Percentiles rank a stretch among this genome's conserved stretches.
phyloP scores from a whole-genome alignment of 1,140 invertebrate genomes.

The Zaprionus ornatus region DNA sequence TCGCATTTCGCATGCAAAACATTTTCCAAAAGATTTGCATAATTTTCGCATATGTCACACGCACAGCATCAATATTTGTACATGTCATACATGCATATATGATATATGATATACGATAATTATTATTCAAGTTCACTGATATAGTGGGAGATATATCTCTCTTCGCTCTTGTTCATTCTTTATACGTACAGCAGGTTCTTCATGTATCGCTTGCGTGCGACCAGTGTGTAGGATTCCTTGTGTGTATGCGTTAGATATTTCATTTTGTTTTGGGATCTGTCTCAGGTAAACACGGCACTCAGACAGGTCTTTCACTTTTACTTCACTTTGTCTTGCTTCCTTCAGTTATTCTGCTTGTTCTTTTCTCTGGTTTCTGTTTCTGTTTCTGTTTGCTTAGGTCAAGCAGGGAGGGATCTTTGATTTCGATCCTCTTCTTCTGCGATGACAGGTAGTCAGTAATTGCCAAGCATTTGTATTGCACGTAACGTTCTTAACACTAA shows the following conservation, averaged over 20 bases:
- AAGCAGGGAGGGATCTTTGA: slow-evolving; percentile 29
- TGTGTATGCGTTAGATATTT: slow-evolving; percentile 84
- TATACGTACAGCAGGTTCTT: slow-evolving; percentile 85
- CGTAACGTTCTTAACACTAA: background rate
- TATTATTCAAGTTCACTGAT: background rate
- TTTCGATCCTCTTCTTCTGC: slow-evolving; percentile 1
- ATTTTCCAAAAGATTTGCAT: slow-evolving; percentile 59
- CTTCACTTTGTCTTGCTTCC: background rate
- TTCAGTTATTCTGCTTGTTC: background rate
- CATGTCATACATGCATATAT: slow-evolving; percentile 12
- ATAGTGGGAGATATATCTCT: background rate
- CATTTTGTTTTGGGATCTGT: slow-evolving; percentile 80
- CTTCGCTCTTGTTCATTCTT: background rate
- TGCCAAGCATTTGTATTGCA: slow-evolving; percentile 65
- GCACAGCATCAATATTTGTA: slow-evolving; percentile 48
- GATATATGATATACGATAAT: slow-evolving; percentile 10
- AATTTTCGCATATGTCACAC: slow-evolving; percentile 73
- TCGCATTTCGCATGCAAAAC: slow-evolving; percentile 25
- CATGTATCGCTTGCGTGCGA: slow-evolving; percentile 85
- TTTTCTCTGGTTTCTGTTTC: background rate
- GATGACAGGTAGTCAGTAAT: slow-evolving; percentile 57
- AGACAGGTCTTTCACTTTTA: slow-evolving; percentile 51
- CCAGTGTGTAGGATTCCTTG: slow-evolving; percentile 85
- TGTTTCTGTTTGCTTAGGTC: slow-evolving; percentile 62
- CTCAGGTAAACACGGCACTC: slow-evolving; percentile 28